These are phyloP conservation scores for Oceanodroma tethys DNA, from an alignment of 2,113 vertebrate genomes.

Conservation along the genomic window DNA sequence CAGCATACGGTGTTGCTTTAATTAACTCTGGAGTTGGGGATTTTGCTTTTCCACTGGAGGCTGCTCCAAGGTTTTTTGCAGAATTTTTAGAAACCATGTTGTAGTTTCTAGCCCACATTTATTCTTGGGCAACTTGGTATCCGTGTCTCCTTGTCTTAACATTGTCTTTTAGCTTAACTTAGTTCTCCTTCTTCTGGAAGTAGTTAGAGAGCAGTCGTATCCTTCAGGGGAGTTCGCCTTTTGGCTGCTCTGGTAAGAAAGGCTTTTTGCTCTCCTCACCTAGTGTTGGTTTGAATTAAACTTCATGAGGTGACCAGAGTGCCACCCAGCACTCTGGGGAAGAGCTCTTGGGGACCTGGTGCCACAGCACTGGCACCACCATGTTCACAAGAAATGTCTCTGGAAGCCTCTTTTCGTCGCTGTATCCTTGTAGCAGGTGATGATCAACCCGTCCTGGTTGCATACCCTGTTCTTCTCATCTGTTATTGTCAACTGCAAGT, in stretches of 20 bases:
- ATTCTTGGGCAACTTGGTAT: background rate
- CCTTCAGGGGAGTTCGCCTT: background rate
- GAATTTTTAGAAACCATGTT: background rate
- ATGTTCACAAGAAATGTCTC: background rate
- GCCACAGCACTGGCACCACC: background rate
- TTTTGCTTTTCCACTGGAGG: background rate
- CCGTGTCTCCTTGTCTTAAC: background rate
- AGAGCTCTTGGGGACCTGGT: background rate
- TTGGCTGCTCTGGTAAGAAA: background rate
- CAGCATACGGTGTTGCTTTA: background rate
- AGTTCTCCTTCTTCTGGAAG: background rate
- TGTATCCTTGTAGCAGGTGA: background rate
- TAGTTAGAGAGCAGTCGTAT: background rate
- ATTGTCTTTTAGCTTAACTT: background rate
- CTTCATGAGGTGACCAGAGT: background rate
- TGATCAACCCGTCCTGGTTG: background rate
- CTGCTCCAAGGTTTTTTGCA: background rate
- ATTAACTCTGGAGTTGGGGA: background rate
- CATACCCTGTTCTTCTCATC: background rate
- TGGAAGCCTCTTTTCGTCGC: fast-evolving
- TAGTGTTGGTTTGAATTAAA: background rate
- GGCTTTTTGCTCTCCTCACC: background rate
- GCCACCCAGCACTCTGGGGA: background rate
- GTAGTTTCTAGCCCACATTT: background rate
- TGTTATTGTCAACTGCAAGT: background rate